Evolutionary conservation across 2,797 vertebrate genomes (phyloP), one percentile per base, ranked within the genome.

Genomic region (Protonibea diacanthus): DNA sequence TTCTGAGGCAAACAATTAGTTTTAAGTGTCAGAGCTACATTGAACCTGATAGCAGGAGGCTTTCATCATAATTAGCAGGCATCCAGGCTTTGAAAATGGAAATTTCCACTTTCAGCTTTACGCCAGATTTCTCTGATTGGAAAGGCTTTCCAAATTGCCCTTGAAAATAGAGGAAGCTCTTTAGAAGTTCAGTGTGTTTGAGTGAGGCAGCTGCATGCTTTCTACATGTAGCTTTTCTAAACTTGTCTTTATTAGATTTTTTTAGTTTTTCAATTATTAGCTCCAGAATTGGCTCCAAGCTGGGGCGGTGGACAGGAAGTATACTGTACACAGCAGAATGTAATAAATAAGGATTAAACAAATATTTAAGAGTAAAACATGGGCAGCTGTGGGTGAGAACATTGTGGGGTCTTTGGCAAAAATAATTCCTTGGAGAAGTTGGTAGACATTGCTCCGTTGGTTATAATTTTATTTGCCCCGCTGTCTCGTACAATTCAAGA

Each of bases 71-170:
- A 90, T 87, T 74, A 81, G 83, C 76, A 79, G 66, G 62, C 66
- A 81, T 52, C 60, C 76, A 83, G 72, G 76, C 80, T 85, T 87
- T 82, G 76, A 67, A 85, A 78, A 76, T 78, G 82, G 83, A 84
- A 87, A 90, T 83, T 44, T 49, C 73, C 68, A 71, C 76, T 83
- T 85, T 88, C 20, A 76, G 65, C 56, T 85, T 83, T 67, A 68
- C 12, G 63, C 27, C 66, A 73, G 64, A 67, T 83, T 38, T 76
- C 51, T 59, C 58, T 72, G 76, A 84, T 78, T 88, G 63, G 63
- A 82, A 74, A 53, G 27, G 68, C 25, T 85, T 75, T 72, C 33
- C 47, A 70, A 63, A 80, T 65, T 75, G 25, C 29, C 51, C 69
- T 11, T 70, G 53, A 77, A 57, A 61, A 60, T 13, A 82, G 47